Conservation (phyloP, 2,888 invertebrate genomes). For the Axea sp. region DNA sequence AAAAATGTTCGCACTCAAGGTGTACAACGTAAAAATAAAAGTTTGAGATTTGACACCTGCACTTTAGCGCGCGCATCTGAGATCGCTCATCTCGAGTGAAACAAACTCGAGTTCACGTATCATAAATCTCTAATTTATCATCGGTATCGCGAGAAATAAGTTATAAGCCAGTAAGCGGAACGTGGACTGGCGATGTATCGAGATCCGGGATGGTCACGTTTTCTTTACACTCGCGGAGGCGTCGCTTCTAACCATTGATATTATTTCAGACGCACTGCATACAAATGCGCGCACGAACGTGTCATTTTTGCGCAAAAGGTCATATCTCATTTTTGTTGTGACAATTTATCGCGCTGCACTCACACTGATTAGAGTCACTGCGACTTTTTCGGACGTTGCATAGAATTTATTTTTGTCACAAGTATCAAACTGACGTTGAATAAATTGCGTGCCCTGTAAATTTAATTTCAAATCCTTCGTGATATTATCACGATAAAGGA, state of each 20-base stretch:
- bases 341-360: constrained; percentile 58
- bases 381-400: constrained; percentile 42
- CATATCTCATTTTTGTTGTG: constrained; percentile 57
- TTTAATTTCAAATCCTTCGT: constrained; percentile 42
- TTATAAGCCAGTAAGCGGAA: constrained; percentile 52
- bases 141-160: constrained; percentile 61
- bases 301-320: constrained; percentile 49
- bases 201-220: constrained; percentile 61
- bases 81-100: constrained; percentile 46
- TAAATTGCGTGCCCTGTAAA: constrained; percentile 35
- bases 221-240: constrained; percentile 62
- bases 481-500: constrained; percentile 26
- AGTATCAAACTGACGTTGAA: constrained; percentile 51
- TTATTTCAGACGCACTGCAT: constrained; percentile 66
- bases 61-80: constrained; percentile 27
- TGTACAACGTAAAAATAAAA: constrained; percentile 34
- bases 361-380: constrained; percentile 50
- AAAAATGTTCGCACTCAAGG: constrained; percentile 42
- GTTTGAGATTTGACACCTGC: constrained; percentile 56
- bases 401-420: constrained; percentile 54
- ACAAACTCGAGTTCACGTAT: constrained; percentile 65
- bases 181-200: constrained; percentile 57
- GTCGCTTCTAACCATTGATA: constrained; percentile 65
- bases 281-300: constrained; percentile 63
- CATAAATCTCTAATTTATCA: constrained; percentile 68